Evolutionary conservation across 1,140 invertebrate genomes (phyloP).

Genomic region (Anadara kagoshimensis): DNA sequence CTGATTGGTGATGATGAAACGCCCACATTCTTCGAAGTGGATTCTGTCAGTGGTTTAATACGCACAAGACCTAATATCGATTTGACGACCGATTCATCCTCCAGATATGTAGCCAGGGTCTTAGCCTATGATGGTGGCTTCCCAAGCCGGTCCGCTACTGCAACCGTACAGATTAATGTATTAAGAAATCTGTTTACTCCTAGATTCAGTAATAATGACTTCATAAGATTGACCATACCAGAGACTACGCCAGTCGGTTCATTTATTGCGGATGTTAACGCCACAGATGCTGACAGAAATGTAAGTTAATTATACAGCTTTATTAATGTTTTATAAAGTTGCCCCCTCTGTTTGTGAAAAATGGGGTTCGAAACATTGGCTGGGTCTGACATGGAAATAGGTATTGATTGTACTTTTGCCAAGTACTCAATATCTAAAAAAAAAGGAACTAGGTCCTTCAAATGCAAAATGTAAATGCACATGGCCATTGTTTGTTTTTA

Average conservation of each 20-base stretch:
- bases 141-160: slow-evolving; percentile 49
- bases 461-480: too few species aligned
- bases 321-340: too few species aligned
- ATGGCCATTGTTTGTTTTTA: too few species aligned
- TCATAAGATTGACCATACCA: slow-evolving; percentile 33
- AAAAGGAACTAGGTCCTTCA: too few species aligned
- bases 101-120: slow-evolving; percentile 32
- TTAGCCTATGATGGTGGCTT: slow-evolving; percentile 53
- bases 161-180: slow-evolving; percentile 59
- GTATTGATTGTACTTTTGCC: too few species aligned
- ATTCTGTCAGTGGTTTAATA: slow-evolving; percentile 26
- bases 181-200: slow-evolving; percentile 76
- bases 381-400: too few species aligned
- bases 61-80: slow-evolving; percentile 9
- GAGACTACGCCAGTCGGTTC: slow-evolving; percentile 43
- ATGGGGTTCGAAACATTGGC: too few species aligned
- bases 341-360: too few species aligned
- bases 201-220: slow-evolving; percentile 77
- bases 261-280: slow-evolving; percentile 51
- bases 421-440: too few species aligned
- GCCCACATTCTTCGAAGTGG: slow-evolving; percentile 36
- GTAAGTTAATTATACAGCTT: slow-evolving; percentile 38
- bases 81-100: slow-evolving; percentile 11
- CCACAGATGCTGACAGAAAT: slow-evolving; percentile 56
- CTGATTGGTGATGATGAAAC: slow-evolving; percentile 58